Evolutionary conservation across 2,113 vertebrate genomes (phyloP), one percentile per base, ranked within the genome.

Genomic region (Brachypteracias leptosomus): DNA sequence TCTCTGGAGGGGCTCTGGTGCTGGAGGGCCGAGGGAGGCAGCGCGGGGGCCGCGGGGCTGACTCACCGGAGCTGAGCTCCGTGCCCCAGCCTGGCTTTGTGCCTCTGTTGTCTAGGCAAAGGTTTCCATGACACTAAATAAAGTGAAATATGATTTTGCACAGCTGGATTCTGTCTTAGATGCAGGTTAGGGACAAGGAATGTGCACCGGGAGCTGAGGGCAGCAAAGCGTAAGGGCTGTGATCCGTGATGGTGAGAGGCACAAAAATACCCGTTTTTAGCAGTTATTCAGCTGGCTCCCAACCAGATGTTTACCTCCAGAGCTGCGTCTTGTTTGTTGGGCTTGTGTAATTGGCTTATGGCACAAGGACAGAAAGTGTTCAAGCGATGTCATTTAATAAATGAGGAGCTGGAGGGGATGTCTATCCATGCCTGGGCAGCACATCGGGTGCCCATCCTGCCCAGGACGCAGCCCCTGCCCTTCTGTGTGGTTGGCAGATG

Each of bases 51-150:
- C 1, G 2, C 0, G 1, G 90, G 22, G 1, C 28, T 85, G 88
- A 59, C 61, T 84, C 88, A 55, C 55, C 1, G 0, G 33, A 66
- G 58, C 89, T 15, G 33, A 55, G 59, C 3, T 70, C 58, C 76
- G 49, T 61, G 63, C 4, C 11, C 78, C 6, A 5, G 35, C 62
- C 90, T 83, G 92, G 90, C 90, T 46, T 93, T 88, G 63, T 88
- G 90, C 82, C 74, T 80, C 79, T 93, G 93, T 97, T 96, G 89
- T 96, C 93, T 96, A 94, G 95, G 93, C 85, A 91, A 93, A 94
- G 95, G 96, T 96, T 96, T 96, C 94, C 94, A 97, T 96, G 96
- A 89, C 90, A 66, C 80, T 97, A 94, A 94, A 81, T 82, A 95
- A 95, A 93, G 85, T 62, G 94, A 88, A 95, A 86, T 95, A 86